Base-by-base conservation (phyloP, 2,113 vertebrate genomes). In the Xyliphius kryptos region DNA sequence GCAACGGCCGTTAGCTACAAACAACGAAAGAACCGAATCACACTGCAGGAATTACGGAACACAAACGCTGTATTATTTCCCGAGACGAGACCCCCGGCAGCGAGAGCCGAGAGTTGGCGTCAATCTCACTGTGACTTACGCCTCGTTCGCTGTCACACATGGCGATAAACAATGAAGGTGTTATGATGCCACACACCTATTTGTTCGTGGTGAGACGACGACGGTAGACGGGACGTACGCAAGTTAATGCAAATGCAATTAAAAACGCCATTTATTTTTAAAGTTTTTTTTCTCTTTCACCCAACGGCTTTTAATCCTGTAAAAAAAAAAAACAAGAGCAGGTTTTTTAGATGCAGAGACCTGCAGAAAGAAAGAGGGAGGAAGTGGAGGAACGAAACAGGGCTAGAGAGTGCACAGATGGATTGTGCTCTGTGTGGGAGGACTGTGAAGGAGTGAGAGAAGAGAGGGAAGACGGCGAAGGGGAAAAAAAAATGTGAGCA, bases 391-490 rank as follows among this genome's bases (percentile, higher is more conserved):
- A 44, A 17, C 22, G 36, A 55, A 16, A 68, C n/a, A 51, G 16
- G 63, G 44, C 61, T 40, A 44, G 63, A 56, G 36, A 32, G 15
- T 19, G 51, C 50, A 67, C 67, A 67, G 63, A 67, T 70, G 67
- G 60, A 63, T 70, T 32, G 44, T 51, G 50, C 61, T 63, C 10
- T 68, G 65, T 72, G 55, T 57, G 65, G 55, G 32, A 48, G 64
- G 40, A 52, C 19, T 67, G 64, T 40, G 47, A 59, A 40, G 56
- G 56, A 56, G 40, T 13, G 37, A 56, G 47, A 12, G 32, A 46
- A 21, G 38, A 56, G 22, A 26, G 26, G 26, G 26, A 32, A 32
- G 26, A 32, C 26, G 26, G 7, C 46, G 11, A 44, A 16, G 55
- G 36, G 36, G 40, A 37, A 66, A 40, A 20, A 52, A 38, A 20